Conservation (phyloP, 1,140 invertebrate genomes). For the Latrodectus geometricus region DNA sequence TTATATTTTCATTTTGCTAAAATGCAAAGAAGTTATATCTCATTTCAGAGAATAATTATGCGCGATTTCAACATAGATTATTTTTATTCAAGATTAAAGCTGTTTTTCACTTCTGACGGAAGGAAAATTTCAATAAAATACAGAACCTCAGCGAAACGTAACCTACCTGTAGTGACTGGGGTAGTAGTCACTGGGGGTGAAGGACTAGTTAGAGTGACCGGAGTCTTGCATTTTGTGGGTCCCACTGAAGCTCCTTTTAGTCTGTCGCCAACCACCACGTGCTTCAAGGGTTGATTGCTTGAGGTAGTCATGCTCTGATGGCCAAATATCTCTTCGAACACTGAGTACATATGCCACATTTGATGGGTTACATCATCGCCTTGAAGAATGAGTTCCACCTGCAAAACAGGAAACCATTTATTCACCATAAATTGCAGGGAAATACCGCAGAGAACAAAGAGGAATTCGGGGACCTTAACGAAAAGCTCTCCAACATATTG, state of each 20-base stretch:
- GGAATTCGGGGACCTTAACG: too few relatives aligned
- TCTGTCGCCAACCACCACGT: conserved; percentile 54
- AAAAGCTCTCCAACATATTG: too few relatives aligned
- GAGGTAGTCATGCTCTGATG: conserved; percentile 56
- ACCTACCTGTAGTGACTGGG: neutral
- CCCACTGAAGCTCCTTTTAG: conserved; percentile 14
- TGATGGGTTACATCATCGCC: conserved; percentile 69
- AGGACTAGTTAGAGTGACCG: conserved; percentile 31
- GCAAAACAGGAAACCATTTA: neutral
- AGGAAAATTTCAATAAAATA: too few relatives aligned
- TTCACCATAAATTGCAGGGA: neutral
- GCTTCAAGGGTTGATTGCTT: conserved; percentile 34
- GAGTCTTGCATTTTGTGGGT: conserved; percentile 9
- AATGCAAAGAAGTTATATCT: too few relatives aligned
- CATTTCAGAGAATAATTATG: too few relatives aligned
- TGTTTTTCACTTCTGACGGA: too few relatives aligned
- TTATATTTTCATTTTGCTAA: too few relatives aligned
- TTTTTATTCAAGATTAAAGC: too few relatives aligned
- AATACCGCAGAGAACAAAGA: too few relatives aligned
- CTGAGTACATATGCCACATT: conserved; percentile 70
- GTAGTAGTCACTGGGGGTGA: neutral
- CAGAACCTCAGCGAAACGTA: too few relatives aligned
- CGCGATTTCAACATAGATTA: too few relatives aligned
- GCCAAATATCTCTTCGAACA: conserved; percentile 67
- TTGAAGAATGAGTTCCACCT: conserved; percentile 65